Evolutionary conservation across 2,888 invertebrate species (phyloP).

Genomic region (Brassicogethes aeneus): DNA sequence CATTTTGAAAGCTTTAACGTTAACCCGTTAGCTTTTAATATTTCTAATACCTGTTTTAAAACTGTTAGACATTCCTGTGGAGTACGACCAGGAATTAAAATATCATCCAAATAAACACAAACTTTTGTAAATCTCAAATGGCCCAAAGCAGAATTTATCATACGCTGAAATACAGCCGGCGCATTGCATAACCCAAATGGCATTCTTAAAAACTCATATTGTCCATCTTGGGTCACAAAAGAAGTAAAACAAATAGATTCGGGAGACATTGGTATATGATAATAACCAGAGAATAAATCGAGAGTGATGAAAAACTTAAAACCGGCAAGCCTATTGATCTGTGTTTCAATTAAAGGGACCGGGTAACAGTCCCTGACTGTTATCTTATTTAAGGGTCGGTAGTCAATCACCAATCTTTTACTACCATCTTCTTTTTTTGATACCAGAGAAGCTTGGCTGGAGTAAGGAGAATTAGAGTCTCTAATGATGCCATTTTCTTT

Average conservation of each 20-base stretch:
- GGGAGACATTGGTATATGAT: slow-evolving; percentile 25
- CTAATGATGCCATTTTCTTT: no score
- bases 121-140: slow-evolving; percentile 7
- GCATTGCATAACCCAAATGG: no score
- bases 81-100: slow-evolving; percentile 9
- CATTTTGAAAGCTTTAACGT: slow-evolving; percentile 12
- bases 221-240: slow-evolving; percentile 27
- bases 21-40: slow-evolving; percentile 6
- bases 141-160: slow-evolving; percentile 17
- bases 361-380: no score
- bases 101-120: slow-evolving; percentile 11
- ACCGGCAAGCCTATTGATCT: no score
- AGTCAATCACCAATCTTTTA: no score
- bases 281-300: slow-evolving; percentile 26
- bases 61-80: slow-evolving; percentile 8
- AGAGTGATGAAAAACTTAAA: slow-evolving; percentile 26
- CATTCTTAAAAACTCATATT: no score
- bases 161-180: slow-evolving; percentile 27
- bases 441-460: no score
- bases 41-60: slow-evolving; percentile 8
- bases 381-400: no score
- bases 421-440: no score
- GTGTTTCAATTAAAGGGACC: no score
- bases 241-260: slow-evolving; percentile 24
- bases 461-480: no score